Conservation (phyloP, 2,888 invertebrate species). For the Spodoptera littoralis region DNA sequence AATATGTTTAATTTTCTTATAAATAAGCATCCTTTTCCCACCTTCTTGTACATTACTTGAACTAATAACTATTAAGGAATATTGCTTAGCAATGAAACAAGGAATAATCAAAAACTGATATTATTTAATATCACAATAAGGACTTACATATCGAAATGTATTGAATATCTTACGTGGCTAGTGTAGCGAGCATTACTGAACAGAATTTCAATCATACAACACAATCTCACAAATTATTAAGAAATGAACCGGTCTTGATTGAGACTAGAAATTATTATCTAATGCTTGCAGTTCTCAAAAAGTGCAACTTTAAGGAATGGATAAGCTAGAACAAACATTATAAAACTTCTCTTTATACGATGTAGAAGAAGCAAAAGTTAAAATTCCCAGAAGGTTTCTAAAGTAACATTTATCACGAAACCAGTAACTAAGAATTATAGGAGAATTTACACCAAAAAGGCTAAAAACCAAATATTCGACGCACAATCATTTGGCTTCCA, state of each 20-base stretch:
- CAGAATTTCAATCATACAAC: constrained; percentile 39
- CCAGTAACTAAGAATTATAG: too few species aligned
- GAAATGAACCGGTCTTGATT: constrained; percentile 32
- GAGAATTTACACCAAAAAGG: too few species aligned
- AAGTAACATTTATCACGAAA: too few species aligned
- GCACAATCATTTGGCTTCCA: too few species aligned
- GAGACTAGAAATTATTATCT: constrained; percentile 51
- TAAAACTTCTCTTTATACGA: neutral
- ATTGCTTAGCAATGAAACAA: constrained; percentile 41
- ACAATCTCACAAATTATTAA: constrained; percentile 34
- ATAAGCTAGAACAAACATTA: constrained; percentile 4
- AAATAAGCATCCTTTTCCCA: neutral
- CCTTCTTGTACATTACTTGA: neutral
- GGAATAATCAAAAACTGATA: constrained; percentile 61
- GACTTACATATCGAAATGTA: constrained; percentile 69
- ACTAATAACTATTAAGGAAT: neutral
- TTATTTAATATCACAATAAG: constrained; percentile 81
- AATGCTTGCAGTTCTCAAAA: constrained; percentile 53
- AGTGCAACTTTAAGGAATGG: constrained; percentile 40
- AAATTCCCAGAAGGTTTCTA: too few species aligned
- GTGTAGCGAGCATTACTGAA: constrained; percentile 49
- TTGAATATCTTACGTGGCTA: constrained; percentile 59
- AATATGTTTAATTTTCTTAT: constrained; percentile 64
- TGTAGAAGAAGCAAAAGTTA: too few species aligned
- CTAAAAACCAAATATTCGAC: too few species aligned